These are phyloP conservation scores for Dicrostonyx torquatus DNA, from an alignment of 2,797 vertebrate genomes.

Conservation along the genomic window DNA sequence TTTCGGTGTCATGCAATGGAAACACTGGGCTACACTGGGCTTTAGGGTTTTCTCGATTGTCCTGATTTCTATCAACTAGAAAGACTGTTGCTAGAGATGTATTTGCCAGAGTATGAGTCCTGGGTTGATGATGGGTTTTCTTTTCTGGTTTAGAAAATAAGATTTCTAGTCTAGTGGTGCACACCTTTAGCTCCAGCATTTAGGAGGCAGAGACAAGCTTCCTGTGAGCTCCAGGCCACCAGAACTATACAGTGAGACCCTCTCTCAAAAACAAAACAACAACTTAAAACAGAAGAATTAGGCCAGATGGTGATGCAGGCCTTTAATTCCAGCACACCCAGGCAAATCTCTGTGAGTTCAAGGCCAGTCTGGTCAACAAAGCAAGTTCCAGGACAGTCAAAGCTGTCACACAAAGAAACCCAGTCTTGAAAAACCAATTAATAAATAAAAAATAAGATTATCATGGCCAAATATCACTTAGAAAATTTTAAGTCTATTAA, in stretches of 20 bases:
- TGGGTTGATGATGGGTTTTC: background rate
- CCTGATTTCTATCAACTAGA: constrained; percentile 13
- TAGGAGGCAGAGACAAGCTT: background rate
- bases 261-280: background rate
- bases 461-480: constrained; percentile 23
- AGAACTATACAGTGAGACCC: background rate
- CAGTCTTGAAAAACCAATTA: background rate
- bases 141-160: constrained; percentile 39
- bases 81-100: constrained; percentile 5
- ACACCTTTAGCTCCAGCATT: background rate
- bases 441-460: constrained; percentile 6
- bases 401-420: background rate
- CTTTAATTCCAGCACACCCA: background rate
- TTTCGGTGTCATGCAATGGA: background rate
- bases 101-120: background rate
- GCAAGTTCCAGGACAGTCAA: background rate
- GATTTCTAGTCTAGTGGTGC: background rate
- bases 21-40: background rate
- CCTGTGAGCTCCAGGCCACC: background rate
- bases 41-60: background rate
- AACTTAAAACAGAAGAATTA: background rate
- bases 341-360: background rate
- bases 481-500: background rate
- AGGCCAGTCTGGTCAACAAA: background rate
- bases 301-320: background rate